These are phyloP conservation scores for Pelobates cultripes DNA, from an alignment of 2,797 vertebrate species.

Conservation along the genomic window DNA sequence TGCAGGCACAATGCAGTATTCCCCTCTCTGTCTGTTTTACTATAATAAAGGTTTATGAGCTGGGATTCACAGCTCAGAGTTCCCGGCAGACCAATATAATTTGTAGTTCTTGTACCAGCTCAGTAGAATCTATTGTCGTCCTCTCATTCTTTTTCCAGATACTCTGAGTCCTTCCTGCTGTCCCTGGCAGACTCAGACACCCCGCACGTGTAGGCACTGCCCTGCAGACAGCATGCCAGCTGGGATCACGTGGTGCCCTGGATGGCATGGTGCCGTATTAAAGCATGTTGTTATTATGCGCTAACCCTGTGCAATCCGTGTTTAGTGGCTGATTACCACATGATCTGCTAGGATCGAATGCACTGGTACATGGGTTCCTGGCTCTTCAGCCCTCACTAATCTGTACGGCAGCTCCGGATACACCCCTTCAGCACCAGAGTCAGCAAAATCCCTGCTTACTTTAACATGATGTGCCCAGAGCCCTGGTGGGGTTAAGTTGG, in stretches of 20 bases:
- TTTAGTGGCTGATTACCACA: constrained; percentile 25
- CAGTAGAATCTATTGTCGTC: no score
- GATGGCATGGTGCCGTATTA: not conserved
- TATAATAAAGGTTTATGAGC: no score
- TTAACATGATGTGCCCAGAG: no score
- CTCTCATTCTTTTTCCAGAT: no score
- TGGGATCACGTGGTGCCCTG: not conserved
- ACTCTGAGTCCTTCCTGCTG: no score
- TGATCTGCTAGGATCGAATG: not conserved
- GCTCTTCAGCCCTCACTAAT: no score
- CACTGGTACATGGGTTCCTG: not conserved
- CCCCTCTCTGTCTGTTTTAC: no score
- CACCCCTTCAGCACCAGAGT: not conserved
- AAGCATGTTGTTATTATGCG: constrained; percentile 17
- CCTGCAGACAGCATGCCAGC: not conserved
- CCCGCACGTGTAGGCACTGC: not conserved
- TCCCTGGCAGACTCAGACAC: not conserved
- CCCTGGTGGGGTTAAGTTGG: no score
- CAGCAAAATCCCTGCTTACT: not conserved
- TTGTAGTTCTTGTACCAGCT: no score
- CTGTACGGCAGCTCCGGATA: not conserved
- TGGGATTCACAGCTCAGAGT: no score
- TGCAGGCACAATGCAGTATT: no score
- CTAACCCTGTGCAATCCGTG: constrained; percentile 28
- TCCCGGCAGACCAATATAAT: no score